phyloP scores from a whole-genome alignment of 2,888 invertebrate genomes.

The Gymnoscelis rufifasciata region DNA sequence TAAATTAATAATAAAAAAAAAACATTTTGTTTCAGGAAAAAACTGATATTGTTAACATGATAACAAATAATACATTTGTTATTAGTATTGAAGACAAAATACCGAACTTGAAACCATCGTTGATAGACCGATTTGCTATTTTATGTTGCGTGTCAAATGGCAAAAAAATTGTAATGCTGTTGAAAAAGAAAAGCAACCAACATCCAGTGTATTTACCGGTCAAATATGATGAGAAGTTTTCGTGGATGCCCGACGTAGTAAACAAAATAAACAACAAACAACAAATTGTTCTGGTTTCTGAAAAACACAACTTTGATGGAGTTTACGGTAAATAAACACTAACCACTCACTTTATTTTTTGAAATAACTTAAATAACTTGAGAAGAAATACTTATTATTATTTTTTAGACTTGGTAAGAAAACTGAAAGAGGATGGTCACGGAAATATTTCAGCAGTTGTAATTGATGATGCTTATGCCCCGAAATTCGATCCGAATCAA shows the following conservation, averaged over 20 bases:
- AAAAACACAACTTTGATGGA: slow-evolving; percentile 44
- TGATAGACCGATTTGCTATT: slow-evolving; percentile 18
- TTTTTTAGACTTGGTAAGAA: slow-evolving; percentile 82
- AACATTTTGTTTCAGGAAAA: slow-evolving; percentile 12
- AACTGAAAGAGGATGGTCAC: slow-evolving; percentile 80
- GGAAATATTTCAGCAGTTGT: slow-evolving; percentile 66
- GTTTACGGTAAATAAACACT: slow-evolving; percentile 49
- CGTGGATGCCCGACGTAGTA: slow-evolving; percentile 42
- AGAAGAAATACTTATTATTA: too few relatives aligned
- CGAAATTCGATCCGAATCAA: slow-evolving; percentile 66
- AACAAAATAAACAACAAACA: slow-evolving; percentile 39
- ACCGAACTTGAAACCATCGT: slow-evolving; percentile 27
- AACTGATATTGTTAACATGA: not conserved
- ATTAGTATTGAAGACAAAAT: slow-evolving; percentile 38
- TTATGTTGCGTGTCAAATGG: slow-evolving; percentile 20
- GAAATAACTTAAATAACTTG: too few relatives aligned
- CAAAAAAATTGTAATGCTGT: slow-evolving; percentile 5
- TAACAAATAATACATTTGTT: slow-evolving; percentile 37
- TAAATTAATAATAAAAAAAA: too few relatives aligned
- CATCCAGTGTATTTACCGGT: slow-evolving; percentile 31
- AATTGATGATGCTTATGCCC: slow-evolving; percentile 65
- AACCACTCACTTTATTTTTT: too few relatives aligned
- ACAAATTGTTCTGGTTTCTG: slow-evolving; percentile 43
- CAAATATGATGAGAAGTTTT: slow-evolving; percentile 40
- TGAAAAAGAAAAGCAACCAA: slow-evolving; percentile 17